Base-by-base conservation (phyloP, 2,113 vertebrate genomes). In the Psittacus erithacus region DNA sequence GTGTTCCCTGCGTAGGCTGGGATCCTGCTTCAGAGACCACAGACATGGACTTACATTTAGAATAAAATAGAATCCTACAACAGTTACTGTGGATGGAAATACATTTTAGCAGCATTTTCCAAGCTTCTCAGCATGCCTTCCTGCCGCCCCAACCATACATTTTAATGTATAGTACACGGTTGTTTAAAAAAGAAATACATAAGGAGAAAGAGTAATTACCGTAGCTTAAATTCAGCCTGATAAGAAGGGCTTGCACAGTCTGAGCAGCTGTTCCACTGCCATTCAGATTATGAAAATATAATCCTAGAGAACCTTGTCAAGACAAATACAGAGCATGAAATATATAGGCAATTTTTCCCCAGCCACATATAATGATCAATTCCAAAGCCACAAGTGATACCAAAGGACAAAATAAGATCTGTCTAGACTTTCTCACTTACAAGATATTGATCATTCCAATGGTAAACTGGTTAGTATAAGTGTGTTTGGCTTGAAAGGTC, bases 371-470 rank as follows among this genome's bases (percentile, higher is more conserved):
- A 94, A 94, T 75, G 80, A 95, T 94, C 94, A 93, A 84, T 95
- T 92, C 90, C 57, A 93, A 96, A 95, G 92, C 95, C 94, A 94
- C 94, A 88, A 92, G 95, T 88, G 84, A 94, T 91, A 95, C 82
- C 80, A 80, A 96, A 97, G 97, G 94, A 96, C 95, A 96, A 97
- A 97, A 95, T 94, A 92, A 95, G 95, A 95, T 93, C 90, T 96
- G 95, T 95, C 85, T 93, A 97, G 88, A 96, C 87, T 90, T 38
- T 93, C 93, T 97, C 97, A 93, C 92, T 97, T 96, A 87, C 52
- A 90, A 95, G 80, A 97, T 96, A 97, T 92, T 93, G 95, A 96
- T 89, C 94, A 95, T 96, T 87, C 91, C 59, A 90, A 92, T 92
- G 85, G 92, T 92, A 97, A 97, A 97, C 95, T 96, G 95, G 96